phyloP scores from a whole-genome alignment of 2,888 invertebrate species.

The Brachypterus glaber region DNA sequence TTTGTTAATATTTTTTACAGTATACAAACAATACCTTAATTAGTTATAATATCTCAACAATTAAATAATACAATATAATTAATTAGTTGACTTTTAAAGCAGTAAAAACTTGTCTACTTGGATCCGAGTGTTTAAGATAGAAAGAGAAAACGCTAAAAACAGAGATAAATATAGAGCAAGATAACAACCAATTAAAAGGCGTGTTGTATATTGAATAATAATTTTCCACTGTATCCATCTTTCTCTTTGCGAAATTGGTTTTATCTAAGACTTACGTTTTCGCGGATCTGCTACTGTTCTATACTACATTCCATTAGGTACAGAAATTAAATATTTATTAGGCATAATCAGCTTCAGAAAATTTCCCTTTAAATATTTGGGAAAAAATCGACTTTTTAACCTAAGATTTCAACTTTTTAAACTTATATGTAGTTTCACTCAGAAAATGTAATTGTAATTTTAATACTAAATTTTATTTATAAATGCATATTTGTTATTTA shows the following conservation, averaged over 20 bases:
- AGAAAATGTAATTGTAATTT: too few species aligned
- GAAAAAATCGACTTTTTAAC: too few species aligned
- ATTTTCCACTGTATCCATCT: conserved; percentile 39
- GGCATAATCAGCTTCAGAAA: too few species aligned
- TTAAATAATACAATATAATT: conserved; percentile 26
- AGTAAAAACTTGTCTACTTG: conserved; percentile 17
- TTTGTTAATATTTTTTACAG: too few species aligned
- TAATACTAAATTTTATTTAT: too few species aligned
- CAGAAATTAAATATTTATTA: too few species aligned
- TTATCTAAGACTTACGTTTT: conserved; percentile 19
- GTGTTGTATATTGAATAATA: conserved; percentile 43
- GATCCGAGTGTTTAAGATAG: conserved; percentile 21
- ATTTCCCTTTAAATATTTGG: too few species aligned
- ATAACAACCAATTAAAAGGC: conserved; percentile 44
- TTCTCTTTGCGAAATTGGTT: conserved; percentile 13
- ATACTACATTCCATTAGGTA: too few species aligned
- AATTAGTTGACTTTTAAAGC: conserved; percentile 25
- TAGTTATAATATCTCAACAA: conserved; percentile 25
- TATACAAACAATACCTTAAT: too few species aligned
- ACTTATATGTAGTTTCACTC: too few species aligned
- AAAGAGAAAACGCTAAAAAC: conserved; percentile 21
- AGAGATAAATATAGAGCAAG: conserved; percentile 24
- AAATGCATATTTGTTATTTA: too few species aligned
- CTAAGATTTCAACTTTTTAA: too few species aligned
- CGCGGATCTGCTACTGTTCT: conserved; percentile 9